phyloP scores from a whole-genome alignment of 1,140 invertebrate genomes.

The Anoplophora glabripennis region DNA sequence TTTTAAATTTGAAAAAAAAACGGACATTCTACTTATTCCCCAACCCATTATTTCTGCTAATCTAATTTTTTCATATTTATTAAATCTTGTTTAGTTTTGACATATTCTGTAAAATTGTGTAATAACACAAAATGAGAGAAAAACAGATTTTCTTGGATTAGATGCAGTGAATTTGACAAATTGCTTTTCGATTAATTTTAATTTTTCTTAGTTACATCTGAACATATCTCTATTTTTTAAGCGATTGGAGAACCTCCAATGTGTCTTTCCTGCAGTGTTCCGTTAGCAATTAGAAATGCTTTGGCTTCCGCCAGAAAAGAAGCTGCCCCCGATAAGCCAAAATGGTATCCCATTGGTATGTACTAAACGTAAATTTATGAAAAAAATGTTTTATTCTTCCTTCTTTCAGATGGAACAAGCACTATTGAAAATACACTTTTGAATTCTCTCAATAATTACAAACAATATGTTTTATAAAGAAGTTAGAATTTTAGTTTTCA shows the following conservation, averaged over 20 bases:
- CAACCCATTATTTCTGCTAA: too few species aligned
- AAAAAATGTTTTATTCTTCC: neutral
- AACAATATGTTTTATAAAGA: constrained; percentile 32
- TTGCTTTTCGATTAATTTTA: too few species aligned
- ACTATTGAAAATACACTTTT: constrained; percentile 38
- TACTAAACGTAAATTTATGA: neutral
- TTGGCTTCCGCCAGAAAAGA: constrained; percentile 64
- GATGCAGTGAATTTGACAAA: too few species aligned
- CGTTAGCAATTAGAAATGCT: constrained; percentile 71
- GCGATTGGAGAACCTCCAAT: constrained; percentile 79
- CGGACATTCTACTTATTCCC: too few species aligned
- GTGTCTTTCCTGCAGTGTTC: constrained; percentile 61
- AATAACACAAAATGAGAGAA: too few species aligned
- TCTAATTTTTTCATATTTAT: too few species aligned
- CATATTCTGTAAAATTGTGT: too few species aligned
- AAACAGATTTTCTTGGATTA: too few species aligned
- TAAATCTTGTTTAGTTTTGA: too few species aligned
- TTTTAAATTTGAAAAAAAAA: too few species aligned
- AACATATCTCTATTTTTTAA: constrained; percentile 37
- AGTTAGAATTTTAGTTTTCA: too few species aligned
- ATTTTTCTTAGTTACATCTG: too few species aligned
- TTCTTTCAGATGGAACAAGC: constrained; percentile 36
- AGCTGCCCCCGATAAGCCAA: constrained; percentile 47
- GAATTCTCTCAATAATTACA: constrained; percentile 35
- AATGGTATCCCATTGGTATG: constrained; percentile 49